These are phyloP conservation scores for Anabacerthia variegaticeps DNA, from an alignment of 2,797 vertebrate species.

Conservation along the genomic window DNA sequence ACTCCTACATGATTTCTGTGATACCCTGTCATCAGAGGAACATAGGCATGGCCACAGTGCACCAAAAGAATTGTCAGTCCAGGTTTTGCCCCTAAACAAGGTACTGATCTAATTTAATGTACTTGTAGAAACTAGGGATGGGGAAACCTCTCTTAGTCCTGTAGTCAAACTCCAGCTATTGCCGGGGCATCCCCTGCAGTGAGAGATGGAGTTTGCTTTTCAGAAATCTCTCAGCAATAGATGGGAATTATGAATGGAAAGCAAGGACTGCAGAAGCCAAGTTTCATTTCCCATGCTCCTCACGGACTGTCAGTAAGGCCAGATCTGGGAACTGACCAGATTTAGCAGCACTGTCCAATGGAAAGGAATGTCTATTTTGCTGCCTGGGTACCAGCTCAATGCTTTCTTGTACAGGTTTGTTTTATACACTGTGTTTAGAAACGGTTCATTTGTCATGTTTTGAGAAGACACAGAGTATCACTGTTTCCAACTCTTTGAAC, in stretches of 20 bases:
- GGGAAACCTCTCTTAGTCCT: background rate
- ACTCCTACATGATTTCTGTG: background rate
- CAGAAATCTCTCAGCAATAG: background rate
- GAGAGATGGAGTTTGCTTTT: background rate
- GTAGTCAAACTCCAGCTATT: background rate
- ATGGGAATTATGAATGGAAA: background rate
- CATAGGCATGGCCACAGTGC: background rate
- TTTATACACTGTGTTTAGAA: background rate
- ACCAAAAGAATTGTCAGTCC: background rate
- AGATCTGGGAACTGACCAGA: background rate
- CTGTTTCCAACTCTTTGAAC: slow-evolving; percentile 19
- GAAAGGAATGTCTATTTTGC: background rate
- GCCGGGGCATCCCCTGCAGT: background rate
- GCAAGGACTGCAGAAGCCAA: background rate
- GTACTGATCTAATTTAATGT: background rate
- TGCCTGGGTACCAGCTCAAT: background rate
- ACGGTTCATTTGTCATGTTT: slow-evolving; percentile 11
- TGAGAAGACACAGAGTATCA: background rate
- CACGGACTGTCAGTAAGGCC: background rate
- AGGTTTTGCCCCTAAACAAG: background rate
- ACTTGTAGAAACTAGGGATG: background rate
- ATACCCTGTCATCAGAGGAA: background rate
- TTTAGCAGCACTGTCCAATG: background rate
- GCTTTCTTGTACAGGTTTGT: background rate
- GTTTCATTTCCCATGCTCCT: background rate